These are phyloP conservation scores for Drosophila antonietae DNA, from an alignment of 2,888 invertebrate species.

Conservation along the genomic window DNA sequence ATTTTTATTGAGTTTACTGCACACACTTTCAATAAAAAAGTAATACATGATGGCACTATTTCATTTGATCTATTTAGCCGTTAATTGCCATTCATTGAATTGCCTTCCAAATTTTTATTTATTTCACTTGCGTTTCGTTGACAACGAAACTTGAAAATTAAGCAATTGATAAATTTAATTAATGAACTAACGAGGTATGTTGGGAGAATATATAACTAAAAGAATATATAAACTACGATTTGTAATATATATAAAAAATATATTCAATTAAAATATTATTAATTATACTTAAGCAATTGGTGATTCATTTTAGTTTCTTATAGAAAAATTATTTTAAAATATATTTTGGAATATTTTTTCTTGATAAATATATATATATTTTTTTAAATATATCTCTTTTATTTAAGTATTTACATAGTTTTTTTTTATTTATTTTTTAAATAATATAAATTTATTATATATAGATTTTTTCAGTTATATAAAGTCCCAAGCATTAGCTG, in stretches of 20 bases:
- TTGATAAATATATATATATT: too few species aligned
- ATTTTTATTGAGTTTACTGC: slow-evolving; percentile 71
- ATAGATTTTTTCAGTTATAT: too few species aligned
- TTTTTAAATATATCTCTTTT: too few species aligned
- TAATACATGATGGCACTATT: slow-evolving; percentile 12
- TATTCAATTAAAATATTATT: neutral
- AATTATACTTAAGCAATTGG: too few species aligned
- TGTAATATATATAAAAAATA: neutral
- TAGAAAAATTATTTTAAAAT: too few species aligned
- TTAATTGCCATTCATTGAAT: slow-evolving; percentile 74
- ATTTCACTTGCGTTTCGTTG: slow-evolving; percentile 27
- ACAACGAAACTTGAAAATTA: slow-evolving; percentile 32
- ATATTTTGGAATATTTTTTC: too few species aligned
- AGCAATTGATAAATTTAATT: slow-evolving; percentile 13
- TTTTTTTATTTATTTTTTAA: too few species aligned
- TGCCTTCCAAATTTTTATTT: slow-evolving; percentile 59
- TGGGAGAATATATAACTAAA: neutral
- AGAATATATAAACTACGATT: neutral
- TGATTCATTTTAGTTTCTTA: too few species aligned
- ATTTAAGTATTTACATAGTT: too few species aligned
- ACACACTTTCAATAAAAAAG: slow-evolving; percentile 64
- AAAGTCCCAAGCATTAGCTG: too few species aligned
- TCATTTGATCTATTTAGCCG: slow-evolving; percentile 41
- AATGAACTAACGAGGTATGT: neutral
- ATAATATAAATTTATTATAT: too few species aligned